phyloP scores from a whole-genome alignment of 2,113 vertebrate species.

The Acanthochromis polyacanthus region DNA sequence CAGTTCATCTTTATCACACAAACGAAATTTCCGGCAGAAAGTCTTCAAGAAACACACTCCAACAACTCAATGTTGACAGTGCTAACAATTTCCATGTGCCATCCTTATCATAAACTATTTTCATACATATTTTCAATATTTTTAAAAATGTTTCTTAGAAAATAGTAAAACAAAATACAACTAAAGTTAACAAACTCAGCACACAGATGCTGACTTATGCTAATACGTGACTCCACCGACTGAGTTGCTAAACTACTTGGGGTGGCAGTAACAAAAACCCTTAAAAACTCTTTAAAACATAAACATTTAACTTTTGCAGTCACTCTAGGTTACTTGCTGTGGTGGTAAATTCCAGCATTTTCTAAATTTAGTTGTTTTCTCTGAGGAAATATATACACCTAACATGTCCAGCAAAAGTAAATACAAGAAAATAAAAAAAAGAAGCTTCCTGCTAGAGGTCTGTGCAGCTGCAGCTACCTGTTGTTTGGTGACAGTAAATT shows the following conservation, averaged over 20 bases:
- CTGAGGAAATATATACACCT: constrained; percentile 6
- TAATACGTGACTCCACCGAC: neutral
- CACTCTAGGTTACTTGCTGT: neutral
- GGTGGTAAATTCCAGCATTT: neutral
- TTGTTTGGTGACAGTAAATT: neutral
- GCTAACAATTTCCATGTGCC: too few relatives aligned
- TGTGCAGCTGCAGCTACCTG: constrained; percentile 9
- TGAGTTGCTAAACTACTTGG: neutral
- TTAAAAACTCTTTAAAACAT: too few relatives aligned
- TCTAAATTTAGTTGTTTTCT: neutral
- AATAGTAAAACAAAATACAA: too few relatives aligned
- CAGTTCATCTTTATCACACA: neutral
- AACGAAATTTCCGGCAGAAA: too few relatives aligned
- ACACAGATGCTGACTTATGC: neutral
- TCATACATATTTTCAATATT: neutral
- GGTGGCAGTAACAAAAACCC: neutral
- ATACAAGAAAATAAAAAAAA: too few relatives aligned
- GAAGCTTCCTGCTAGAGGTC: neutral
- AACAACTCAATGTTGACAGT: too few relatives aligned
- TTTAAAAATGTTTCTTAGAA: too few relatives aligned
- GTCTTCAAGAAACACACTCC: too few relatives aligned
- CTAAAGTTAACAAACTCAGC: too few relatives aligned
- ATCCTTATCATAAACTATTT: neutral
- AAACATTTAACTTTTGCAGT: neutral
- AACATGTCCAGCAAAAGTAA: neutral